phyloP scores from a whole-genome alignment of 2,888 invertebrate species.

The Oxytorus armatus region DNA sequence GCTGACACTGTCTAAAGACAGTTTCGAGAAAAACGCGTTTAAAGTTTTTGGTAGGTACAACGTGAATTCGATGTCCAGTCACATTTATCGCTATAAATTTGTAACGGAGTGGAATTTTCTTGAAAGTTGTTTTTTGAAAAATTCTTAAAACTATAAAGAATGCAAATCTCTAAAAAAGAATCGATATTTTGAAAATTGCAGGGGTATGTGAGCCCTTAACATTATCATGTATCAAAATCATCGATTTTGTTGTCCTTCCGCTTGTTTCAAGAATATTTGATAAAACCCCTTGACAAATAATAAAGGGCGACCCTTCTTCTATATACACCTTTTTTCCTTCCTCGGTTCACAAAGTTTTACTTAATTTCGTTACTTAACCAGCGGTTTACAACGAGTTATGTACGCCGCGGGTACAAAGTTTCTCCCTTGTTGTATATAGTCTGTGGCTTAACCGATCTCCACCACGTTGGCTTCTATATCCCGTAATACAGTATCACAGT shows the following conservation, averaged over 20 bases:
- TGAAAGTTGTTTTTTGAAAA: no score
- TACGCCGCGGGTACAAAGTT: conserved; percentile 39
- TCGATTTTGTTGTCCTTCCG: background rate
- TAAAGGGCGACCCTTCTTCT: background rate
- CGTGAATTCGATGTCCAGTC: no score
- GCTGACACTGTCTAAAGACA: no score
- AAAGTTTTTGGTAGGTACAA: no score
- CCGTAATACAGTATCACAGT: conserved; percentile 3
- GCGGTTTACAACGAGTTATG: conserved; percentile 61
- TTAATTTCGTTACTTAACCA: conserved; percentile 61
- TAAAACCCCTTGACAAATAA: conserved; percentile 23
- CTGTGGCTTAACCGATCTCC: conserved; percentile 48
- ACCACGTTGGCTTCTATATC: conserved; percentile 23
- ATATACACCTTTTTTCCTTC: conserved; percentile 2
- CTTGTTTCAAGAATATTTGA: background rate
- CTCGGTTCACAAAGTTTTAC: conserved; percentile 48
- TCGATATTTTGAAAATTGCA: no score
- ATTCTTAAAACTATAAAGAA: no score
- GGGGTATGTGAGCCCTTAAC: no score
- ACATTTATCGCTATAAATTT: no score
- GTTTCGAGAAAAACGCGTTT: no score
- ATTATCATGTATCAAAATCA: no score
- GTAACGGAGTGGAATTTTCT: no score
- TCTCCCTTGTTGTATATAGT: conserved; percentile 28
- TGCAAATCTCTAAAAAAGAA: no score